Conservation (phyloP, 2,888 invertebrate species). For the Luffia ferchaultella region DNA sequence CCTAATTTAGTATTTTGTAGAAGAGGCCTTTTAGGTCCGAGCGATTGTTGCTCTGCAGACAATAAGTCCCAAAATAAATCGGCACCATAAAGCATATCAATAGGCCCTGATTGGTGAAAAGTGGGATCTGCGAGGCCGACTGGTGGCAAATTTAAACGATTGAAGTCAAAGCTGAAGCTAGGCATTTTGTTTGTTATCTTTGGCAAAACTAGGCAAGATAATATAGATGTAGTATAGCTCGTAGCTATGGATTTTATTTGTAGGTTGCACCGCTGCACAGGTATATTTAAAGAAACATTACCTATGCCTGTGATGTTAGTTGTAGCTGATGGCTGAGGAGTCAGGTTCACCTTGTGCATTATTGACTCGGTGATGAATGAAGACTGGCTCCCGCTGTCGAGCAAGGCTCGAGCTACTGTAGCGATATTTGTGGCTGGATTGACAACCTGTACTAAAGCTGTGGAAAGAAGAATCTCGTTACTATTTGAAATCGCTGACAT, state of each 20-base stretch:
- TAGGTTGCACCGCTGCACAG: neutral
- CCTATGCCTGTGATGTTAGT: too few species aligned
- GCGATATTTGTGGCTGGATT: neutral
- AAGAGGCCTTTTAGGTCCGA: neutral
- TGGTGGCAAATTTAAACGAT: neutral
- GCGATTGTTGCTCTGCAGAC: neutral
- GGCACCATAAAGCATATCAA: constrained; percentile 1
- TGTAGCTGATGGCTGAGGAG: neutral
- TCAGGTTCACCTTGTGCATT: neutral
- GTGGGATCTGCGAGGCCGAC: constrained; percentile 1
- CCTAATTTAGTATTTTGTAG: constrained; percentile 1
- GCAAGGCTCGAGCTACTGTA: neutral
- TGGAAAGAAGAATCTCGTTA: neutral
- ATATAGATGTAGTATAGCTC: neutral
- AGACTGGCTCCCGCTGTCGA: neutral
- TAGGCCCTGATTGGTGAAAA: neutral
- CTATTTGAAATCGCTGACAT: neutral
- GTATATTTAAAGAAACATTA: neutral
- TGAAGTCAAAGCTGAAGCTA: neutral
- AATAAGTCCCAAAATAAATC: neutral
- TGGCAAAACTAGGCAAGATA: neutral
- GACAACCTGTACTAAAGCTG: neutral
- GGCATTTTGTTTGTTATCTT: neutral
- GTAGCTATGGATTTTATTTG: neutral
- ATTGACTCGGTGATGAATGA: neutral